Percentiles rank a stretch among this genome's conserved stretches.
phyloP scores from a whole-genome alignment of 2,888 invertebrate genomes.

The Melinopterus prodromus region DNA sequence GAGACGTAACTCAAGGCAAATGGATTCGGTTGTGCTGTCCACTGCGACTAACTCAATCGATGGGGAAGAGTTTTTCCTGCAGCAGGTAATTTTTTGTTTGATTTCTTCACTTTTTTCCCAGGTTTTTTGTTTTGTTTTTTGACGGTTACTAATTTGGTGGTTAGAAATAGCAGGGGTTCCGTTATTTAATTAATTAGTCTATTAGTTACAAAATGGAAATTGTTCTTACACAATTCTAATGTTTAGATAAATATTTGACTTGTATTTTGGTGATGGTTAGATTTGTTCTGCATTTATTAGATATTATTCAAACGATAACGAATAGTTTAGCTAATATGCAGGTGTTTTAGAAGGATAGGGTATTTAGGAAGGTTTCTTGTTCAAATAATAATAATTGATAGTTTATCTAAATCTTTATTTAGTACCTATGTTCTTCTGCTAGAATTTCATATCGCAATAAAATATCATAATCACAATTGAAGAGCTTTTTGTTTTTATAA shows the following conservation, averaged over 20 bases:
- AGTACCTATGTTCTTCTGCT: too few relatives aligned
- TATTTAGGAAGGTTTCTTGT: background rate
- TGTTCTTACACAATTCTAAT: constrained; percentile 8
- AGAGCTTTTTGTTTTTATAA: too few relatives aligned
- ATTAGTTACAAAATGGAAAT: background rate
- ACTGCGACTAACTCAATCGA: constrained; percentile 55
- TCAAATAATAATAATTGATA: background rate
- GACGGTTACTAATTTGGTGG: background rate
- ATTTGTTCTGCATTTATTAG: background rate
- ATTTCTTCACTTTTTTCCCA: constrained; percentile 28
- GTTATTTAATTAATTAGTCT: background rate
- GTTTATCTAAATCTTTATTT: too few relatives aligned
- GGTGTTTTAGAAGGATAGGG: background rate
- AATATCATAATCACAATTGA: too few relatives aligned
- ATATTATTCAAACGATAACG: background rate
- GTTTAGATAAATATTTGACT: background rate
- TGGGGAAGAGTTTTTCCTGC: constrained; percentile 57
- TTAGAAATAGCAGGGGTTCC: background rate
- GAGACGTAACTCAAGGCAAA: constrained; percentile 61
- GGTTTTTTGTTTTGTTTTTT: constrained; percentile 17
- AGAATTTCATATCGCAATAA: too few relatives aligned
- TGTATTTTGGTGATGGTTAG: constrained; percentile 1
- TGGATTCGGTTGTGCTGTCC: constrained; percentile 54
- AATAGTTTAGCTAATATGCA: background rate
- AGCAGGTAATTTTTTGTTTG: constrained; percentile 54